Percentiles rank a stretch among this genome's conserved stretches.
phyloP scores from a whole-genome alignment of 2,888 invertebrate genomes.

The Aethes cnicana region DNA sequence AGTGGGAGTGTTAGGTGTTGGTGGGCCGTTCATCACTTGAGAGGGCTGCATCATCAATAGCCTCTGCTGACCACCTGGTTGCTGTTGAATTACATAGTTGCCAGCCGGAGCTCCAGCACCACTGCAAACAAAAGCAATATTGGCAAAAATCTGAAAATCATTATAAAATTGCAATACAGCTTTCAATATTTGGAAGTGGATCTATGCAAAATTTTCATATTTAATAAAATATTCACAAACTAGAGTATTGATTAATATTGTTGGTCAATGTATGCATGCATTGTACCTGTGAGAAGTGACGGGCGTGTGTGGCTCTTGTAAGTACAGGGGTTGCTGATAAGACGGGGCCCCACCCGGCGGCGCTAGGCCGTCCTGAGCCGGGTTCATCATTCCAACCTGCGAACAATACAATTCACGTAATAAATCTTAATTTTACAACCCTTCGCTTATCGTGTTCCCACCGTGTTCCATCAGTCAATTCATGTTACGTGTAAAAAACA shows the following conservation, averaged over 20 bases:
- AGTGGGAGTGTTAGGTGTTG: slow-evolving; percentile 70
- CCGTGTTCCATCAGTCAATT: too few species aligned
- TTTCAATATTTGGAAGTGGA: background rate
- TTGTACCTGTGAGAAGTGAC: slow-evolving; percentile 72
- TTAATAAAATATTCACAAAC: too few species aligned
- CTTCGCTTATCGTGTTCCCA: too few species aligned
- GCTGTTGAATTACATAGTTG: slow-evolving; percentile 83
- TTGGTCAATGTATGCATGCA: too few species aligned
- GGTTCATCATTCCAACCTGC: slow-evolving; percentile 84
- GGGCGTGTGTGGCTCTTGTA: slow-evolving; percentile 81
- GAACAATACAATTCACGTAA: too few species aligned
- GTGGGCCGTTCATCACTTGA: slow-evolving; percentile 75
- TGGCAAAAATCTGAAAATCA: background rate
- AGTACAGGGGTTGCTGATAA: slow-evolving; percentile 88
- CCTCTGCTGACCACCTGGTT: slow-evolving; percentile 80
- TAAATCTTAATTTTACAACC: too few species aligned
- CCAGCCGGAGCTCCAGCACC: slow-evolving; percentile 81
- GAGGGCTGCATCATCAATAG: slow-evolving; percentile 80
- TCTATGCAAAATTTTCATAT: too few species aligned
- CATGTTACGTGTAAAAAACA: too few species aligned
- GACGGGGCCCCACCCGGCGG: slow-evolving; percentile 83
- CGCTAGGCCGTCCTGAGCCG: slow-evolving; percentile 83
- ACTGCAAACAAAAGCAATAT: slow-evolving; percentile 45
- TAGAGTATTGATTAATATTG: too few species aligned
- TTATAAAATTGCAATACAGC: background rate